Conservation (phyloP, 2,113 vertebrate species). For the Datnioides undecimradiatus region DNA sequence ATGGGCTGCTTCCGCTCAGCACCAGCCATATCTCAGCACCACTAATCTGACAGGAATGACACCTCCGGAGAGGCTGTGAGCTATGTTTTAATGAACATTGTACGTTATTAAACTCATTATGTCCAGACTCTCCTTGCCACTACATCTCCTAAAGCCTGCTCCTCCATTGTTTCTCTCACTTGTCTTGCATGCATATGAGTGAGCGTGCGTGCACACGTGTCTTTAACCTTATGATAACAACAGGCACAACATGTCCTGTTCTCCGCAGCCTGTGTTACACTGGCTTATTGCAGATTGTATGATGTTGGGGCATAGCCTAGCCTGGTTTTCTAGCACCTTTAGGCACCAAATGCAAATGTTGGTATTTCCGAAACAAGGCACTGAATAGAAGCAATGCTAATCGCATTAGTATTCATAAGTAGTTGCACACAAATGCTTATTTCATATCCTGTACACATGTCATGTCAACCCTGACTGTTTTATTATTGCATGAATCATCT, state of each 20-base stretch:
- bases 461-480: conserved; percentile 54
- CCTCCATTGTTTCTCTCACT: conserved; percentile 25
- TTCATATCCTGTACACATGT: conserved; percentile 51
- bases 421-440: conserved; percentile 51
- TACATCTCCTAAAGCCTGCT: conserved; percentile 50
- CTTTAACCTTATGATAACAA: conserved; percentile 56
- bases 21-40: conserved; percentile 73
- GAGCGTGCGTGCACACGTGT: neutral
- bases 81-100: conserved; percentile 79
- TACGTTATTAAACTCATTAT: conserved; percentile 79
- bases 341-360: conserved; percentile 67
- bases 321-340: conserved; percentile 35
- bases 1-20: conserved; percentile 69
- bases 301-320: conserved; percentile 24
- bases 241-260: conserved; percentile 23
- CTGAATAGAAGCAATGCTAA: conserved; percentile 17
- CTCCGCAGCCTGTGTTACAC: conserved; percentile 6
- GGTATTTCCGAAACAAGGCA: conserved; percentile 54
- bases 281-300: conserved; percentile 42
- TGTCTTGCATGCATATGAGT: conserved; percentile 31
- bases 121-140: conserved; percentile 65
- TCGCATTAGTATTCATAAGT: conserved; percentile 56
- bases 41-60: conserved; percentile 79
- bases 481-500: conserved; percentile 51
- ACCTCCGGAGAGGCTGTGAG: conserved; percentile 76